phyloP scores from a whole-genome alignment of 2,888 invertebrate genomes.

The Mythimna vitellina region DNA sequence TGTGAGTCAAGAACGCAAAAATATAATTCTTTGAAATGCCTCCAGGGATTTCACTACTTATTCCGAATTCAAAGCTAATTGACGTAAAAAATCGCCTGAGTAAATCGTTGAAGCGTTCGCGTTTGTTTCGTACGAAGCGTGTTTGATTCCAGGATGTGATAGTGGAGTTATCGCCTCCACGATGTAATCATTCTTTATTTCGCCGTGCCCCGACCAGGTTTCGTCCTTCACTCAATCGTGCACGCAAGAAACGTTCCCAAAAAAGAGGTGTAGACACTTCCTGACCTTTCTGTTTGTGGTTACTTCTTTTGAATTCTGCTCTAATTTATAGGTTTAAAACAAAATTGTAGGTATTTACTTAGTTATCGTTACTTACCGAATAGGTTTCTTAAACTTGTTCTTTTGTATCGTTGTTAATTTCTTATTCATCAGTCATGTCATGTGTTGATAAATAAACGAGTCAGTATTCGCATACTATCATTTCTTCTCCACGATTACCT shows the following conservation, averaged over 20 bases:
- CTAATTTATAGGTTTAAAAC: conserved; percentile 31
- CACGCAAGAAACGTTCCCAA: conserved; percentile 61
- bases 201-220: conserved; percentile 57
- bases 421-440: conserved; percentile 8
- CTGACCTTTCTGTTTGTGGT: conserved; percentile 50
- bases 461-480: conserved; percentile 27
- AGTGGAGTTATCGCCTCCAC: conserved; percentile 70
- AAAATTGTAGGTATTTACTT: conserved; percentile 16
- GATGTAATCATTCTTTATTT: conserved; percentile 69
- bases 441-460: conserved; percentile 24
- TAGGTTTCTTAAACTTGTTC: conserved; percentile 4
- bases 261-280: conserved; percentile 52
- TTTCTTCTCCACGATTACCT: conserved; percentile 9
- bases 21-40: conserved; percentile 50
- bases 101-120: conserved; percentile 77
- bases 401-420: neutral
- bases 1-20: conserved; percentile 49
- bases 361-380: conserved; percentile 14
- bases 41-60: conserved; percentile 52
- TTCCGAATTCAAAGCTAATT: conserved; percentile 75
- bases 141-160: conserved; percentile 75
- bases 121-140: conserved; percentile 71
- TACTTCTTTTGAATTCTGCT: conserved; percentile 34
- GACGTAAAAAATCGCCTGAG: conserved; percentile 75
- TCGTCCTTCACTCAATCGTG: conserved; percentile 61